phyloP scores from a whole-genome alignment of 2,888 invertebrate genomes.

The Platypus cylindrus region DNA sequence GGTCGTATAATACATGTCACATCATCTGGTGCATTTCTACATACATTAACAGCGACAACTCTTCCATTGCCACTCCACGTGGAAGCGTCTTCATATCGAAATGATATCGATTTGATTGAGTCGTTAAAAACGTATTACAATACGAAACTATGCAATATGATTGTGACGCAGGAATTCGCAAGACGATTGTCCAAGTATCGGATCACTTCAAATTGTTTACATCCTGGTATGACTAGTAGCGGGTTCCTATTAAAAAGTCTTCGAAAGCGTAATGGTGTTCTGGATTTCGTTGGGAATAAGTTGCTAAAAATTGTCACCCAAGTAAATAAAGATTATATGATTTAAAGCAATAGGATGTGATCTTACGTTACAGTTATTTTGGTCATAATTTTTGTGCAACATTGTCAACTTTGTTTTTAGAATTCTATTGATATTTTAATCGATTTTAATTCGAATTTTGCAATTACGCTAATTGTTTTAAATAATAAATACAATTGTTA shows the following conservation, averaged over 20 bases:
- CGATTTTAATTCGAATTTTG: too few relatives aligned
- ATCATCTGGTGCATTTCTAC: slow-evolving; percentile 12
- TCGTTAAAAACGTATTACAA: slow-evolving; percentile 19
- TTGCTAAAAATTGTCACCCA: too few relatives aligned
- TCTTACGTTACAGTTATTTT: too few relatives aligned
- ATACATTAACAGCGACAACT: slow-evolving; percentile 10
- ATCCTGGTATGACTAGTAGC: slow-evolving; percentile 21
- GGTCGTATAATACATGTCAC: slow-evolving; percentile 13
- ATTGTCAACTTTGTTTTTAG: too few relatives aligned
- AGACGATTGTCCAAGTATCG: slow-evolving; percentile 11
- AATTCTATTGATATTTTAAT: too few relatives aligned
- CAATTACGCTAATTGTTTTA: too few relatives aligned
- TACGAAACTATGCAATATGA: slow-evolving; percentile 22
- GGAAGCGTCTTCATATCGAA: background rate
- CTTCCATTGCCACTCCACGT: slow-evolving; percentile 6
- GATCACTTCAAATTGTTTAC: slow-evolving; percentile 18
- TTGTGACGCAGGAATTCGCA: slow-evolving; percentile 17
- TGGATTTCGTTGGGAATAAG: too few relatives aligned
- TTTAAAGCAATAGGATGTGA: too few relatives aligned
- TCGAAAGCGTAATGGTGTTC: too few relatives aligned
- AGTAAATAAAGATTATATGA: too few relatives aligned
- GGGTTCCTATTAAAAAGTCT: slow-evolving; percentile 16
- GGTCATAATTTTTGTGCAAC: too few relatives aligned
- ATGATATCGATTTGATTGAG: slow-evolving; percentile 1
- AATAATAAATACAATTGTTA: too few relatives aligned